Base-by-base conservation (phyloP, 2,888 invertebrate species). In the Colostygia pectinataria region DNA sequence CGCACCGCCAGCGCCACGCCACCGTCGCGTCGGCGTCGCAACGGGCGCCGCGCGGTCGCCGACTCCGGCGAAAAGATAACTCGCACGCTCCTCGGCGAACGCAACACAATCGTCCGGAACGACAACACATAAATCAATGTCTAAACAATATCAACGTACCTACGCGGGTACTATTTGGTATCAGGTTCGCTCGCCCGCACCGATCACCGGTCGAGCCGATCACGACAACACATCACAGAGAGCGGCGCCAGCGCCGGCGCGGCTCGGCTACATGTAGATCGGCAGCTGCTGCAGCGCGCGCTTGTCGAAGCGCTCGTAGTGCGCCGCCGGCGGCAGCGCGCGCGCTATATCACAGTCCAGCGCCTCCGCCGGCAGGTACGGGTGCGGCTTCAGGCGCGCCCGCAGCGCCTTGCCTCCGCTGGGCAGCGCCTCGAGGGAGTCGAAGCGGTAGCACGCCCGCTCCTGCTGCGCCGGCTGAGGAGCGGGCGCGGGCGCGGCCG, bases 211-310 rank as follows among this genome's bases (percentile, higher is more conserved):
- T 46, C 40, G 23, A 31, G 75, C 77, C 82, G 82, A 78, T 80
- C 78, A 84, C 81, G 81, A 78, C 65, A 78, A 73, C 81, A 83
- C 84, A 83, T 81, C 84, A 83, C 83, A 84, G 85, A 80, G 72
- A 73, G 63, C 75, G 79, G 69, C 57, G 61, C 61, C 61, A 61
- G 66, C 65, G 54, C 64, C 68, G 74, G 67, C 66, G 61, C 64
- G 65, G 63, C 65, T 56, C 70, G 74, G 80, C 84, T 87, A 89
- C 88, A 89, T 84, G 86, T 86, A 89, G 80, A 89, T 85, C 46
- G 89, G 89, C 80, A 89, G 84, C 86, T 89, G 88, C 77, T 85
- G 89, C 80, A 89, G 81, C 68, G 86, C 79, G 64, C 89, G 86
- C 80, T 84, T 85, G 83, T 87, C 88, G 77, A 87, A 87, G 75